A percentile compares a stretch with the other conserved stretches of the same genome.
Conservation (phyloP, 1,140 invertebrate genomes). For the Panagrolaimus sp. region DNA sequence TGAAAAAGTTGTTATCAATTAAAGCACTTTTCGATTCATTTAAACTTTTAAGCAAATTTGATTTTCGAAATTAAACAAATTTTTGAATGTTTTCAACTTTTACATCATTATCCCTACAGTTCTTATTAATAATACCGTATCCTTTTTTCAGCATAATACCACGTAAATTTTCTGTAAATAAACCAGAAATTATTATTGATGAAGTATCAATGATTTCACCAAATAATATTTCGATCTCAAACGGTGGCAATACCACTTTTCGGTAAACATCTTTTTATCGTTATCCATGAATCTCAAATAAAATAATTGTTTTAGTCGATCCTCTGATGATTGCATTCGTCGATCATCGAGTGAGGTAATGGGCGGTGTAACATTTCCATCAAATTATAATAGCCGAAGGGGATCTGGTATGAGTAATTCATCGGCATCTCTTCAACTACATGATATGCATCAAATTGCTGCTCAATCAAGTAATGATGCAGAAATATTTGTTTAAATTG, state of each 20-base stretch:
- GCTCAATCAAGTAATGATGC: constrained; percentile 23
- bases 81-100: too few relatives aligned
- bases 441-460: constrained; percentile 52
- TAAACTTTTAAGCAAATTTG: too few relatives aligned
- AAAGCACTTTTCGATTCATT: too few relatives aligned
- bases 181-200: constrained; percentile 56
- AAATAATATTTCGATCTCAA: constrained; percentile 50
- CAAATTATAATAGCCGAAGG: constrained; percentile 42
- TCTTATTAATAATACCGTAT: too few relatives aligned
- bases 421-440: constrained; percentile 55
- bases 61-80: too few relatives aligned
- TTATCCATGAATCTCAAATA: too few relatives aligned
- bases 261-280: constrained; percentile 22
- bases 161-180: constrained; percentile 42
- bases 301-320: constrained; percentile 36
- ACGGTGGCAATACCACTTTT: constrained; percentile 52
- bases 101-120: too few relatives aligned
- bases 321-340: constrained; percentile 49
- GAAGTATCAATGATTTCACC: constrained; percentile 41
- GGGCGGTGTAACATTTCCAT: constrained; percentile 49
- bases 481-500: constrained; percentile 39
- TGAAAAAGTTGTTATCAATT: too few relatives aligned
- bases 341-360: constrained; percentile 54
- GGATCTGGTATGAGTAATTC: constrained; percentile 55
- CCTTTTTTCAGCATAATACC: constrained; percentile 21